Evolutionary conservation across 2,888 invertebrate species (phyloP).

Genomic region (Sminthurides aquaticus): DNA sequence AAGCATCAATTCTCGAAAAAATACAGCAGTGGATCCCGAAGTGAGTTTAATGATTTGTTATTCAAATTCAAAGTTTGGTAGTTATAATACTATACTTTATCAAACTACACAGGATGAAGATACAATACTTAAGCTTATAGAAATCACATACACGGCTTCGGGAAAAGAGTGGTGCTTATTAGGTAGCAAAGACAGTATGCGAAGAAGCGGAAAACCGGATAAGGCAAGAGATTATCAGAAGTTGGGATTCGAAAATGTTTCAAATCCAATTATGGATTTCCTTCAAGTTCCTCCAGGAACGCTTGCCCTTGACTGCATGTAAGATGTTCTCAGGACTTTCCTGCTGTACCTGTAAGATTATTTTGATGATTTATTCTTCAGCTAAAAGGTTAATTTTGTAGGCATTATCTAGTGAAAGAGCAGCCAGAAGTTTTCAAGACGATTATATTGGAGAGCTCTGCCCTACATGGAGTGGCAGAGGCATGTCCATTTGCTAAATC

Average conservation of each 20-base stretch:
- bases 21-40: conserved; percentile 75
- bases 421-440: conserved; percentile 83
- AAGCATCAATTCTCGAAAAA: conserved; percentile 77
- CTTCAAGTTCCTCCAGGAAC: conserved; percentile 83
- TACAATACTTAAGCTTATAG: no score
- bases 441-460: conserved; percentile 68
- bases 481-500: conserved; percentile 94
- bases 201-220: no score
- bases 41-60: no score
- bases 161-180: no score
- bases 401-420: conserved; percentile 77
- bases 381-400: conserved; percentile 5
- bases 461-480: conserved; percentile 87
- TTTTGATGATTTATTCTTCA: no score
- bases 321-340: no score
- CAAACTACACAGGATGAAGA: no score
- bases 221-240: conserved; percentile 92
- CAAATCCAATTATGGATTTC: conserved; percentile 87
- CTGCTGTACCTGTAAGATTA: no score
- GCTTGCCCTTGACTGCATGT: conserved; percentile 87
- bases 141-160: no score
- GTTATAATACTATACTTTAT: no score
- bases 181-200: no score
- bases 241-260: conserved; percentile 85
- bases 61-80: no score